Evolutionary conservation across 2,797 vertebrate species (phyloP).

Genomic region (Crocidura indochinensis): DNA sequence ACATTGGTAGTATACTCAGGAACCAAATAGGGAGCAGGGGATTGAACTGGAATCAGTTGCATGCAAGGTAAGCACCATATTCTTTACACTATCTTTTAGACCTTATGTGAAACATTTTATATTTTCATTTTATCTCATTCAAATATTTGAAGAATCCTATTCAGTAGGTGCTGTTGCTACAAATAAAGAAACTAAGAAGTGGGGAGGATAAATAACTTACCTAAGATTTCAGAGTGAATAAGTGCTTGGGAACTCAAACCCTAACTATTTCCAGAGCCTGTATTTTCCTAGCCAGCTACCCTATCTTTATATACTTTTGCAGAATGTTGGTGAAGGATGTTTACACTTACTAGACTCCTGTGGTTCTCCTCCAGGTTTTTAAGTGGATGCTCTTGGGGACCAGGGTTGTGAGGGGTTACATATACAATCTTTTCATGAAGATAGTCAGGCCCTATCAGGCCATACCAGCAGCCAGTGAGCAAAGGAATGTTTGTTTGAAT

Average conservation of each 20-base stretch:
- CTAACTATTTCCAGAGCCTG: not conserved
- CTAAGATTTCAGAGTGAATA: not conserved
- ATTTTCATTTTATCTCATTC: not conserved
- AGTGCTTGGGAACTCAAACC: not conserved
- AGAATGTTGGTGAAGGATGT: not conserved
- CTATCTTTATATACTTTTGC: not conserved
- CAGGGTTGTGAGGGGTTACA: not conserved
- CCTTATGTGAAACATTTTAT: too few species aligned
- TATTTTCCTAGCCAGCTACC: not conserved
- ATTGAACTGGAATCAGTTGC: too few species aligned
- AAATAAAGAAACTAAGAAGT: conserved; percentile 31
- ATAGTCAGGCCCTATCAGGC: not conserved
- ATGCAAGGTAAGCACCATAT: too few species aligned
- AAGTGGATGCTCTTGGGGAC: not conserved
- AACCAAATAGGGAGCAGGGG: too few species aligned
- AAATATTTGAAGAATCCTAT: not conserved
- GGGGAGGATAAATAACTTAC: not conserved
- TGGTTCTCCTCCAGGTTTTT: not conserved
- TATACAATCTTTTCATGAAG: not conserved
- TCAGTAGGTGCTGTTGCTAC: not conserved
- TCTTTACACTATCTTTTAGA: too few species aligned
- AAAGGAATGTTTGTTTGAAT: not conserved
- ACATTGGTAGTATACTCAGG: too few species aligned
- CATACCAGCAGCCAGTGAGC: not conserved
- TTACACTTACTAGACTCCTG: not conserved